Percentiles rank a stretch among this genome's conserved stretches.
phyloP scores from a whole-genome alignment of 2,113 vertebrate species.

The Lepus americanus region DNA sequence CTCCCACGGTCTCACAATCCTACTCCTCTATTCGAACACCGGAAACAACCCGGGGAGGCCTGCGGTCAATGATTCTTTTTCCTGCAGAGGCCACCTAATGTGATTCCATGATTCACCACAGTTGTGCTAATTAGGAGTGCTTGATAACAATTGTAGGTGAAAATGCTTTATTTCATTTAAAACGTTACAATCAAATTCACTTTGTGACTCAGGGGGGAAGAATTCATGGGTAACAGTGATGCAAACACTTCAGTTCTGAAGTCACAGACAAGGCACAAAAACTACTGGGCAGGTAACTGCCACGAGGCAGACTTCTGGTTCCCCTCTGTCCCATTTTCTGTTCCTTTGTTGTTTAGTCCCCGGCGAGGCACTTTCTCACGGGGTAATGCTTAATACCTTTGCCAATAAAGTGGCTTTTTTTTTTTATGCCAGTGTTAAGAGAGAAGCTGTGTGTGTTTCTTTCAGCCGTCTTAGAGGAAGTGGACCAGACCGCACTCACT shows the following conservation, averaged over 20 bases:
- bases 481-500: neutral
- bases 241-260: slow-evolving; percentile 8
- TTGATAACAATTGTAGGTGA: neutral
- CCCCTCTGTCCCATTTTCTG: neutral
- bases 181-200: slow-evolving; percentile 59
- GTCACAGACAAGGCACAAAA: slow-evolving; percentile 58
- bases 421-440: neutral
- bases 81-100: neutral
- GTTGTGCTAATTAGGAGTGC: neutral
- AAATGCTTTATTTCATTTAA: slow-evolving; percentile 74
- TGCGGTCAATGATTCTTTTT: neutral
- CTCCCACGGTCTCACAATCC: too few species aligned
- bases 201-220: neutral
- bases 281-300: neutral
- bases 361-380: neutral
- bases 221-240: neutral
- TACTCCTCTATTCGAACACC: neutral
- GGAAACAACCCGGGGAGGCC: neutral
- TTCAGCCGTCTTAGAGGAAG: neutral
- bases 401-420: neutral
- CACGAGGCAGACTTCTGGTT: neutral
- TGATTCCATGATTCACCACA: neutral
- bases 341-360: neutral
- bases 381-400: neutral
- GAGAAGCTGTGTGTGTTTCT: neutral